These are phyloP conservation scores for Lasioglossum calceatum DNA, from an alignment of 2,888 invertebrate species.

Conservation along the genomic window DNA sequence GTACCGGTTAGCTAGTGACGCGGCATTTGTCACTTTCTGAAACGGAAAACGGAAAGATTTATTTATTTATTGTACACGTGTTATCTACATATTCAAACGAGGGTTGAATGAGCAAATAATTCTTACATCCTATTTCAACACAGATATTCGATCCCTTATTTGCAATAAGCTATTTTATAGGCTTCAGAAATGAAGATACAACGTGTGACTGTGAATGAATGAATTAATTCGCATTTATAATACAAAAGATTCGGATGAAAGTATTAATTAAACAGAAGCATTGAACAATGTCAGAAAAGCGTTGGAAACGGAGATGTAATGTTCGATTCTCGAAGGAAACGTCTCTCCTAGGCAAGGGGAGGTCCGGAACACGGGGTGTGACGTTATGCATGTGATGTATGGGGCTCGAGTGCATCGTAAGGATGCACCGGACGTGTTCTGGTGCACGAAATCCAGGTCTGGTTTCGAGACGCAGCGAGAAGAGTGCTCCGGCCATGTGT, in stretches of 20 bases:
- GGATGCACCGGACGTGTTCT: slow-evolving; percentile 59
- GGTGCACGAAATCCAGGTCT: slow-evolving; percentile 34
- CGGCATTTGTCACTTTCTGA: slow-evolving; percentile 76
- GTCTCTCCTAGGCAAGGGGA: neutral
- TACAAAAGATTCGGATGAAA: no score
- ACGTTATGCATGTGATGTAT: slow-evolving; percentile 38
- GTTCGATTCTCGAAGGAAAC: neutral
- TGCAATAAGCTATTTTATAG: neutral
- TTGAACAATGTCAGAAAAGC: neutral
- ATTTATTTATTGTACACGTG: slow-evolving; percentile 29
- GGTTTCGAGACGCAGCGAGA: neutral
- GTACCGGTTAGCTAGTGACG: slow-evolving; percentile 65
- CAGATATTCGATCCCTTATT: neutral
- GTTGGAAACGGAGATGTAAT: neutral
- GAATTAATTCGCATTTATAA: no score
- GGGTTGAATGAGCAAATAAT: no score
- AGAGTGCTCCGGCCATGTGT: slow-evolving; percentile 54
- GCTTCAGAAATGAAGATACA: no score
- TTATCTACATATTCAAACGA: neutral
- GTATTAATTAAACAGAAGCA: no score
- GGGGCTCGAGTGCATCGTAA: slow-evolving; percentile 37
- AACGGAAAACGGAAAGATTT: slow-evolving; percentile 55
- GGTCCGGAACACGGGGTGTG: slow-evolving; percentile 2
- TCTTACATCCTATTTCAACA: neutral
- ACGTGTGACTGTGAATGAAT: no score